Base-by-base conservation (phyloP, 2,113 vertebrate genomes). In the Pogona vitticeps region DNA sequence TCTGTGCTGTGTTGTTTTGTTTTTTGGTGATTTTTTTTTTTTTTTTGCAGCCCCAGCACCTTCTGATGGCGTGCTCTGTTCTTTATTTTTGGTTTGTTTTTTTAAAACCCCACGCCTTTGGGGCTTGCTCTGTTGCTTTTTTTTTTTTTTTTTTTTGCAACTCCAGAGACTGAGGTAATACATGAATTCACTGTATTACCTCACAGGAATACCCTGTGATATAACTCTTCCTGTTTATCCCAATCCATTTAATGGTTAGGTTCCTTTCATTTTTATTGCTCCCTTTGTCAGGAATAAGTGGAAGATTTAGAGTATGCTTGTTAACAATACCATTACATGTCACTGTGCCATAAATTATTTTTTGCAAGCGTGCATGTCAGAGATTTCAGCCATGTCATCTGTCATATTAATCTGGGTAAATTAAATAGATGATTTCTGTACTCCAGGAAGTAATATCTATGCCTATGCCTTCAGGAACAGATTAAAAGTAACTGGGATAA, bases 311-410 rank as follows among this genome's bases (percentile, higher is more conserved):
- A 71, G 65, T 72, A 86, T 38, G 28, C 36, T 67, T 80, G 70
- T 84, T 89, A 76, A 20, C 52, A 70, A 15, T 58, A 31, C 84
- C 38, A 67, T 80, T 84, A 68, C 2, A 8, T 91, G n/a, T 75
- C 58, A 58, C 14, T 76, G 76, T 68, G 75, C 82, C 82, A 52
- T 88, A 26, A 70, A 73, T 80, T 65, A 13, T 73, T 84, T 84
- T 73, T 80, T 65, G 77, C 18, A 67, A 84, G 76, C 58, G 20
- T 84, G 36, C 26, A n/a, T 88, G 70, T 75, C 68, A 75, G 67
- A 84, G 68, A 80, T 88, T 88, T 84, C n/a, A 26, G 40, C 70
- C 42, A 67, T 75, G 82, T 80, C 87, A 83, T 80, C 86, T 88
- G 70, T 84, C 58, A 80, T 36, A 52, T 84, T 72, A 80, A 65